Percentiles rank a stretch among this genome's conserved stretches.
phyloP scores from a whole-genome alignment of 2,113 vertebrate species.

The Indicator indicator region DNA sequence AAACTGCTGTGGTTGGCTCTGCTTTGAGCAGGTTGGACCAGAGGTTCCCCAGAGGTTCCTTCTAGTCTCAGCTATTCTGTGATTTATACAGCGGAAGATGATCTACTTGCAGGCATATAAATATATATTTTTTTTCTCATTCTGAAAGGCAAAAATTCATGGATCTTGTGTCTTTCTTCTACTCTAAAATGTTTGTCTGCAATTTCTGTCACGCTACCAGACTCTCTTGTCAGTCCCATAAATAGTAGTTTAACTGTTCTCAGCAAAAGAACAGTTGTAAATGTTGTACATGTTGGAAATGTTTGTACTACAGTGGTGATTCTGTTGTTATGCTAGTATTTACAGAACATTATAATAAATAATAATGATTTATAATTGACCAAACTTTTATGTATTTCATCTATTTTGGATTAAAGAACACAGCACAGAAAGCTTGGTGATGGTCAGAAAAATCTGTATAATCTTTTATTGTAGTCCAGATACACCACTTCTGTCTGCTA shows the following conservation, averaged over 20 bases:
- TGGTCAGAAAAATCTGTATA: background rate
- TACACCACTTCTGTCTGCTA: background rate
- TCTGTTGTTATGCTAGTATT: background rate
- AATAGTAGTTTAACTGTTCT: background rate
- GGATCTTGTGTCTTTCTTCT: background rate
- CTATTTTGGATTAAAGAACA: background rate
- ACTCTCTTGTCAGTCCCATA: background rate
- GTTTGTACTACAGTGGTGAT: rapidly evolving
- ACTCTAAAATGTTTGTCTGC: background rate
- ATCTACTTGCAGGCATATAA: background rate
- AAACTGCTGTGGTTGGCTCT: background rate
- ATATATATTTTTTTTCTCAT: background rate
- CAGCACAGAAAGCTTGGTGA: background rate
- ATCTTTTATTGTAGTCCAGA: background rate
- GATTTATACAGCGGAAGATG: background rate
- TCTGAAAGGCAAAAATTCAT: background rate
- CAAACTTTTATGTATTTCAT: background rate
- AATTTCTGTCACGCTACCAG: background rate
- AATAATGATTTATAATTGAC: background rate
- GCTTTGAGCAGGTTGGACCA: background rate
- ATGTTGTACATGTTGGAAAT: background rate
- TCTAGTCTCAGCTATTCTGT: background rate
- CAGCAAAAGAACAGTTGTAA: background rate
- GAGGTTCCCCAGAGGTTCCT: background rate
- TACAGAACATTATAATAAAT: background rate